Percentiles rank a stretch among this genome's conserved stretches.
These are phyloP conservation scores for Microchirus variegatus DNA, from an alignment of 2,797 vertebrate genomes.

Conservation along the genomic window DNA sequence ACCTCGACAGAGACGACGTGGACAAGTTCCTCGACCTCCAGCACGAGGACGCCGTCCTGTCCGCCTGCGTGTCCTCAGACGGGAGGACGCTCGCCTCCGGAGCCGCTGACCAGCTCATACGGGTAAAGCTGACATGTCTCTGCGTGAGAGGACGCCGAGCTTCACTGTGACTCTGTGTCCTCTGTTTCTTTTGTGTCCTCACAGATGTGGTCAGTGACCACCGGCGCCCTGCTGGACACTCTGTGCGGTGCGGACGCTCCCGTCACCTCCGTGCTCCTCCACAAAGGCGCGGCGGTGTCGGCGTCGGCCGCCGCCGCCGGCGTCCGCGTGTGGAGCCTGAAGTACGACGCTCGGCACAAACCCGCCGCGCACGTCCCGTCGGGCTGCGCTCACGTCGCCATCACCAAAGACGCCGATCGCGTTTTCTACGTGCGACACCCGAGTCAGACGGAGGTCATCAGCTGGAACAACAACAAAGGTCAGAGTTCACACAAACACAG, in stretches of 20 bases:
- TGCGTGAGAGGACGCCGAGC: constrained; percentile 9
- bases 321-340: constrained; percentile 83
- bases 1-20: constrained; percentile 62
- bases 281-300: constrained; percentile 69
- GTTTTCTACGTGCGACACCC: constrained; percentile 80
- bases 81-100: constrained; percentile 76
- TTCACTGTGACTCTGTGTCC: not conserved
- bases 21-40: constrained; percentile 73
- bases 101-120: constrained; percentile 81
- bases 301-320: constrained; percentile 66
- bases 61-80: constrained; percentile 68
- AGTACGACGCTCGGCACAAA: constrained; percentile 59
- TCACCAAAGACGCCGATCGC: constrained; percentile 70
- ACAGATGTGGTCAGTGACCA: constrained; percentile 87
- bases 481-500: not conserved
- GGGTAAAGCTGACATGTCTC: no score
- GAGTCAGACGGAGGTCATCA: constrained; percentile 75
- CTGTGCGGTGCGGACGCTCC: constrained; percentile 77
- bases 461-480: constrained; percentile 84
- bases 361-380: constrained; percentile 67
- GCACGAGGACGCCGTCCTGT: constrained; percentile 77
- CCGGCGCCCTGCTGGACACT: constrained; percentile 75
- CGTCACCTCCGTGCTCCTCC: constrained; percentile 64
- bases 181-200: not conserved
- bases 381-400: constrained; percentile 61